These are phyloP conservation scores for Caloenas nicobarica DNA, from an alignment of 2,113 vertebrate species.

Conservation along the genomic window DNA sequence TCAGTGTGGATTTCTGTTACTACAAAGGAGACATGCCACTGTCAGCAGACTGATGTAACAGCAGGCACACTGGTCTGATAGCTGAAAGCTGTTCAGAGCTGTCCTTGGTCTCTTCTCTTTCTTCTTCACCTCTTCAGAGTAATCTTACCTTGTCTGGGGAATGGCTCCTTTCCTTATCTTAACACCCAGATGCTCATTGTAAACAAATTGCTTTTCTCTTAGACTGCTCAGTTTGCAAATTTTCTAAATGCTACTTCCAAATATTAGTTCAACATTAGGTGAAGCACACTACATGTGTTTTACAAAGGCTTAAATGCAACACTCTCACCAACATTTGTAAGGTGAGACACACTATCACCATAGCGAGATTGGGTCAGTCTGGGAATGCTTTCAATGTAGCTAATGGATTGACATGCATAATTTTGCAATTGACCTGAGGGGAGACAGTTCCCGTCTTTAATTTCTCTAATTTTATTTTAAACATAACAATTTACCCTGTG, in stretches of 20 bases:
- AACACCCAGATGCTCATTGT: background rate
- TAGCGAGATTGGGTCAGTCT: slow-evolving; percentile 20
- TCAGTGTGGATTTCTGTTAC: background rate
- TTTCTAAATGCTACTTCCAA: background rate
- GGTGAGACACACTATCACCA: background rate
- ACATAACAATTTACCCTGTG: background rate
- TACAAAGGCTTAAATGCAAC: background rate
- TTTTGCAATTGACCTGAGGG: background rate
- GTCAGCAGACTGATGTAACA: slow-evolving; percentile 1
- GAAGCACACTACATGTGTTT: background rate
- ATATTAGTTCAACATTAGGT: background rate
- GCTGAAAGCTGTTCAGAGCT: slow-evolving; percentile 15
- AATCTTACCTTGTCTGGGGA: background rate
- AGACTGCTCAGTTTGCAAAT: background rate
- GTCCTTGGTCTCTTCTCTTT: background rate
- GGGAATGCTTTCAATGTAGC: slow-evolving; percentile 16
- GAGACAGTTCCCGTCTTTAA: background rate
- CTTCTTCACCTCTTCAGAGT: background rate
- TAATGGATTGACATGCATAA: slow-evolving; percentile 15
- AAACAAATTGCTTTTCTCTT: background rate
- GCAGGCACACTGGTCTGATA: background rate
- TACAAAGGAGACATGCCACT: background rate
- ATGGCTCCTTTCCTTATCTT: background rate
- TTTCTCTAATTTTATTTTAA: slow-evolving; percentile 24
- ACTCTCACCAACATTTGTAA: background rate